phyloP scores from a whole-genome alignment of 2,113 vertebrate genomes.

The Leucoraja erinaceus region DNA sequence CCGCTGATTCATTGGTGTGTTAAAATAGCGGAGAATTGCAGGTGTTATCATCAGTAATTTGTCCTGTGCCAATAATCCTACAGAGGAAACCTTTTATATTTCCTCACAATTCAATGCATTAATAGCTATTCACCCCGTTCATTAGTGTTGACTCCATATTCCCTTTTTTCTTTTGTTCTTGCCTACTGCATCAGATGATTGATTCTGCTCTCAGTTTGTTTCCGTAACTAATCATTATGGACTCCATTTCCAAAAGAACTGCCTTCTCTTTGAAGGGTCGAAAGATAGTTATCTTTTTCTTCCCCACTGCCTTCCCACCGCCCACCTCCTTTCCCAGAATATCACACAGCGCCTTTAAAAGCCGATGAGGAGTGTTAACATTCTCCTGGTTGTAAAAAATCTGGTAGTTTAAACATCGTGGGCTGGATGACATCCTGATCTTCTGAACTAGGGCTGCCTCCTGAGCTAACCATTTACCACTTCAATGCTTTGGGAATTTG shows the following conservation, averaged over 20 bases:
- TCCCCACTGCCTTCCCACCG: background rate
- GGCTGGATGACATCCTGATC: background rate
- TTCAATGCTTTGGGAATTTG: background rate
- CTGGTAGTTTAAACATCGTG: background rate
- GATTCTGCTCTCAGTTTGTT: background rate
- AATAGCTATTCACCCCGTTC: background rate
- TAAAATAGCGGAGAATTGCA: background rate
- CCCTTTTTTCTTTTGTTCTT: background rate
- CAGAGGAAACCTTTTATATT: background rate
- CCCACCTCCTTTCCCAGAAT: background rate
- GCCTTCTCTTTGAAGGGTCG: background rate
- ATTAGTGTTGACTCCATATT: background rate
- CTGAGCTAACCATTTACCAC: background rate
- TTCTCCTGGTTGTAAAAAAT: slow-evolving; percentile 12
- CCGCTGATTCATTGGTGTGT: background rate
- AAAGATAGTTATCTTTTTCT: background rate
- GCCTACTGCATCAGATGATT: background rate
- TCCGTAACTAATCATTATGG: slow-evolving; percentile 29
- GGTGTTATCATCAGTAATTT: background rate
- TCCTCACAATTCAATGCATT: background rate
- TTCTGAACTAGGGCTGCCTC: background rate
- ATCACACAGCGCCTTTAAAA: background rate
- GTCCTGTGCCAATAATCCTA: background rate
- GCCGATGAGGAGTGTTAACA: background rate
- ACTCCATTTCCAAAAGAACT: slow-evolving; percentile 28